phyloP scores from a whole-genome alignment of 2,797 vertebrate species.

The Spondyliosoma cantharus region DNA sequence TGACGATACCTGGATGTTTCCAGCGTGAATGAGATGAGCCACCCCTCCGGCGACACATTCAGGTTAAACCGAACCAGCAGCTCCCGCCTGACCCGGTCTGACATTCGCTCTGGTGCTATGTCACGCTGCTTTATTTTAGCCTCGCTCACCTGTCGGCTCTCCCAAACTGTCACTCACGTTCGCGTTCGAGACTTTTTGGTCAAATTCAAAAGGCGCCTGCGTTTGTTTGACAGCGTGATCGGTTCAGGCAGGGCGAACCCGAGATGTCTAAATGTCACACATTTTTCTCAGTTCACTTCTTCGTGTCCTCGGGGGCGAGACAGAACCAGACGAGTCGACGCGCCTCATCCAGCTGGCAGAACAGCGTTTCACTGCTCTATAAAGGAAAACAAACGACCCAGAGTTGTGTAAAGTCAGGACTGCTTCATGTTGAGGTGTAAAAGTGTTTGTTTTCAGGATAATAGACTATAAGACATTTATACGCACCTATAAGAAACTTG shows the following conservation, averaged over 20 bases:
- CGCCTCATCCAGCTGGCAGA: neutral
- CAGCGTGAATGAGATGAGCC: neutral
- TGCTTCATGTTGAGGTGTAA: no score
- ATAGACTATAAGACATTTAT: no score
- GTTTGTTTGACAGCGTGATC: neutral
- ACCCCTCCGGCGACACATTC: neutral
- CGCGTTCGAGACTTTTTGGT: constrained; percentile 17
- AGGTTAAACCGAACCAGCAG: neutral
- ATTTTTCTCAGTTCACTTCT: constrained; percentile 38
- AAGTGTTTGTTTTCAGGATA: no score
- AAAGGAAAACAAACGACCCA: neutral
- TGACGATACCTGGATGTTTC: neutral
- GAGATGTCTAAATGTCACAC: constrained; percentile 43
- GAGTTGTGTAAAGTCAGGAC: no score
- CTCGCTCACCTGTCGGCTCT: constrained; percentile 48
- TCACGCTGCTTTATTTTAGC: constrained; percentile 54
- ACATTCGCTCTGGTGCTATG: constrained; percentile 17
- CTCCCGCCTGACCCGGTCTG: constrained; percentile 9
- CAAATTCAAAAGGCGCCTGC: constrained; percentile 38
- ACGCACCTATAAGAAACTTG: no score
- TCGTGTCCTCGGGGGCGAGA: constrained; percentile 19
- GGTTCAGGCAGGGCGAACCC: constrained; percentile 20
- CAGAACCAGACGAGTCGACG: constrained; percentile 42
- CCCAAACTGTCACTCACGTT: constrained; percentile 36
- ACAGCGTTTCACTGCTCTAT: neutral